A percentile compares a stretch with the other conserved stretches of the same genome.
phyloP scores from a whole-genome alignment of 2,797 vertebrate species.

The Avahi laniger region DNA sequence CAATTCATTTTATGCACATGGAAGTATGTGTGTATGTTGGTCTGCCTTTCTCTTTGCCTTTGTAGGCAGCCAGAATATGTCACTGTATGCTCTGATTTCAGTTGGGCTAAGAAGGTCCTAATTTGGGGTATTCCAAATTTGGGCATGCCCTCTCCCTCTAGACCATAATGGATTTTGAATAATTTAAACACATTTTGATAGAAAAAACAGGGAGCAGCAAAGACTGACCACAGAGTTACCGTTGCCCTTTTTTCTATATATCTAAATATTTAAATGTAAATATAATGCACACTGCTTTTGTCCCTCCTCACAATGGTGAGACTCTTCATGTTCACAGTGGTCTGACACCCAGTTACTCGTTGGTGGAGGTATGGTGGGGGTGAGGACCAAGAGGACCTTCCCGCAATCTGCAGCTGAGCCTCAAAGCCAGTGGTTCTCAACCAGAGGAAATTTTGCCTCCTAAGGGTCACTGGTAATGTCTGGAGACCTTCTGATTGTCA shows the following conservation, averaged over 20 bases:
- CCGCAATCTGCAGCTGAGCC: background rate
- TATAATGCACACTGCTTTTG: background rate
- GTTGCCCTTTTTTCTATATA: background rate
- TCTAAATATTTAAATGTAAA: background rate
- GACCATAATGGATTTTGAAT: background rate
- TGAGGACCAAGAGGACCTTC: fast-evolving
- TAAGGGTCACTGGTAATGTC: fast-evolving
- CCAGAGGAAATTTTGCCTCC: background rate
- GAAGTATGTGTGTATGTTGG: fast-evolving
- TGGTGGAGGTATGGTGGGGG: background rate
- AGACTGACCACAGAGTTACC: fast-evolving
- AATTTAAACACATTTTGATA: background rate
- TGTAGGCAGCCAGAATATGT: background rate
- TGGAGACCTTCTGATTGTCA: background rate
- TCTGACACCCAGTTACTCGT: background rate
- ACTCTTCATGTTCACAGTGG: background rate
- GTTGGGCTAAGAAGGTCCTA: background rate
- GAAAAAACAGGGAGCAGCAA: background rate
- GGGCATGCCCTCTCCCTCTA: background rate
- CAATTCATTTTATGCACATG: background rate
- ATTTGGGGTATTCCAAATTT: background rate
- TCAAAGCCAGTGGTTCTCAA: background rate
- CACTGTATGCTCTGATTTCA: background rate
- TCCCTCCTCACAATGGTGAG: background rate
- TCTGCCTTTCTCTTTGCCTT: background rate